Evolutionary conservation across 2,113 vertebrate genomes (phyloP), one percentile per base, ranked within the genome.

Genomic region (zebrafish (Danio rerio)): DNA sequence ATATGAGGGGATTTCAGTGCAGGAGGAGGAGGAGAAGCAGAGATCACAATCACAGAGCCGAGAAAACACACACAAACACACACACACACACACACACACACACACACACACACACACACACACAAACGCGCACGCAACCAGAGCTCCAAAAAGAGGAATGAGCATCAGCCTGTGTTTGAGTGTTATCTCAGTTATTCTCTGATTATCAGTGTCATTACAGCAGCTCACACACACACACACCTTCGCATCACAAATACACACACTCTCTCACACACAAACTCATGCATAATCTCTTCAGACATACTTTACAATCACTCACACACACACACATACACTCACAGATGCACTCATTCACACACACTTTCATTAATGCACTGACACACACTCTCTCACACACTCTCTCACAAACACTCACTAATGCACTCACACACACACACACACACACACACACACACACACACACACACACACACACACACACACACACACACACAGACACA

Each of bases 31-130:
- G 58, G 31, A 31, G 31, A 31, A 31, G 31, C 31, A 16, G 79
- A 81, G 80, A 88, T 83, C 68, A 11, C 84, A 83, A 88, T 86
- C 82, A 84, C 8, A 50, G 53, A 79, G 4, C 8, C 50, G n/a
- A 77, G 59, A 85, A 72, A 72, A 74, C 52, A 71, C 13, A 0
- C 5, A 16, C 31, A 31, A 1, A 31, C 31, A 31, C 31, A 31
- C 31, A 31, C 31, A 31, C 31, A 31, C 31, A 31, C 31, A 31
- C 31, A 31, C 31, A 31, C 31, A 31, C 31, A 74, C 52, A 71
- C 13, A 0, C 5, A 16, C 31, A 31, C 31, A 31, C 31, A 31
- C 31, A 31, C 31, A 31, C 31, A 31, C 31, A 31, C 31, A 31
- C 31, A 31, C 31, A n/a, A n/a, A n/a, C n/a, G n/a, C n/a, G n/a